Evolutionary conservation across 1,140 invertebrate species (phyloP).

Genomic region (Drosophila fuyamai): DNA sequence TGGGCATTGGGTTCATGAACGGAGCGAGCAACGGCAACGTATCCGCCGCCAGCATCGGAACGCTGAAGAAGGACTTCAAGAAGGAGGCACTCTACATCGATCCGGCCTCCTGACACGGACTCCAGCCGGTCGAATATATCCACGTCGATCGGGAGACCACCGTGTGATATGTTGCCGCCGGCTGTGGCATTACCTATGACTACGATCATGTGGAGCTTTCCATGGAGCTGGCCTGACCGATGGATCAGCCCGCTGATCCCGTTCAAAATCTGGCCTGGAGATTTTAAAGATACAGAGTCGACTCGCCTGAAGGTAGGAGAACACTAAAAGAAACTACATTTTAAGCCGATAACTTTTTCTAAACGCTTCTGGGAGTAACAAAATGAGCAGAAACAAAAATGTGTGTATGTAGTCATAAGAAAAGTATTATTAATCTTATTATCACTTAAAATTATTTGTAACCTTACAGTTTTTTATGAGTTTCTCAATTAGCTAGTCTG

Average conservation of each 20-base stretch:
- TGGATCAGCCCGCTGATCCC: constrained; percentile 20
- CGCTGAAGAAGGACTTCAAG: constrained; percentile 84
- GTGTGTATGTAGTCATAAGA: constrained; percentile 42
- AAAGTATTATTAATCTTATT: background rate
- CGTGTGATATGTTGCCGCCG: constrained; percentile 87
- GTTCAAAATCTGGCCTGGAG: constrained; percentile 67
- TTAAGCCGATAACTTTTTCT: constrained; percentile 71
- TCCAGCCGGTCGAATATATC: constrained; percentile 94
- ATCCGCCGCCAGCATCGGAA: constrained; percentile 72
- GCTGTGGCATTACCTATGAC: constrained; percentile 58
- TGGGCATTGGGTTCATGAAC: constrained; percentile 85
- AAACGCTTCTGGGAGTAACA: constrained; percentile 63
- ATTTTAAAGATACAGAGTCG: constrained; percentile 67
- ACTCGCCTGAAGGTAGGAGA: constrained; percentile 42
- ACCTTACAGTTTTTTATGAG: background rate
- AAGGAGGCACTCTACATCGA: constrained; percentile 87
- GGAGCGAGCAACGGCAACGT: constrained; percentile 76
- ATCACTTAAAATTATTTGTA: too few relatives aligned
- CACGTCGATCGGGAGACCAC: constrained; percentile 95
- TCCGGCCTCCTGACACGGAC: constrained; percentile 91
- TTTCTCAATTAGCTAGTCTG: constrained; percentile 4
- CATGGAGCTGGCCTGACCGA: constrained; percentile 59
- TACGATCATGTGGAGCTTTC: constrained; percentile 67
- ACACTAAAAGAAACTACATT: constrained; percentile 56
- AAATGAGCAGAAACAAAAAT: constrained; percentile 19